Conservation (phyloP, 2,797 vertebrate species). For the Coreius guichenoti region DNA sequence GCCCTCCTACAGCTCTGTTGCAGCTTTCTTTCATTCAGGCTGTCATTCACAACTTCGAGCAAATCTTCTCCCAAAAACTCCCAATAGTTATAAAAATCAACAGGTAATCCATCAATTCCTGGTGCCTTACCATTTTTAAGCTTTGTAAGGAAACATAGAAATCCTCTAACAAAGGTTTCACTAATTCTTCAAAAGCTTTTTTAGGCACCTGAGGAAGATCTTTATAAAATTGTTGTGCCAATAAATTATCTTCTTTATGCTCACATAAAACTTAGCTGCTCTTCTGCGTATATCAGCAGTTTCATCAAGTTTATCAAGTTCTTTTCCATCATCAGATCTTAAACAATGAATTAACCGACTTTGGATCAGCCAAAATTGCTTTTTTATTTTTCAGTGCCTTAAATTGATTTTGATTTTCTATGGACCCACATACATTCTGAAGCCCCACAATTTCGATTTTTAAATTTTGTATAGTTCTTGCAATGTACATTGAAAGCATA, state of each 20-base stretch:
- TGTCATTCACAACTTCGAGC: neutral
- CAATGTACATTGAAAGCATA: neutral
- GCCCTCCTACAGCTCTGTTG: neutral
- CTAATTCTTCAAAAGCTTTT: neutral
- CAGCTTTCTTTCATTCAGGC: neutral
- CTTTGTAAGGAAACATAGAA: neutral
- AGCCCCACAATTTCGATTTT: neutral
- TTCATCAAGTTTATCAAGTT: neutral
- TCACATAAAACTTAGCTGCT: neutral
- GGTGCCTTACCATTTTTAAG: no score
- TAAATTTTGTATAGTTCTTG: neutral
- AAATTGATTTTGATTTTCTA: neutral
- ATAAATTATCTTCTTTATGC: no score
- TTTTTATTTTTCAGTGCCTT: no score
- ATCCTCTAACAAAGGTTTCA: neutral
- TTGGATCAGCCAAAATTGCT: no score
- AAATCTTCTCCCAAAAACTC: neutral
- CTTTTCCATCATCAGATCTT: neutral
- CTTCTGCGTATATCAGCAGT: neutral
- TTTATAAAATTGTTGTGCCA: neutral
- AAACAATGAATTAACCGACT: neutral
- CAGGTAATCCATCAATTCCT: neutral
- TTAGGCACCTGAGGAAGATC: neutral
- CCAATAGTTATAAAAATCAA: neutral
- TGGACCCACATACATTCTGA: neutral